Evolutionary conservation across 2,113 vertebrate genomes (phyloP).

Genomic region (Sinocyclocheilus anshuiensis): DNA sequence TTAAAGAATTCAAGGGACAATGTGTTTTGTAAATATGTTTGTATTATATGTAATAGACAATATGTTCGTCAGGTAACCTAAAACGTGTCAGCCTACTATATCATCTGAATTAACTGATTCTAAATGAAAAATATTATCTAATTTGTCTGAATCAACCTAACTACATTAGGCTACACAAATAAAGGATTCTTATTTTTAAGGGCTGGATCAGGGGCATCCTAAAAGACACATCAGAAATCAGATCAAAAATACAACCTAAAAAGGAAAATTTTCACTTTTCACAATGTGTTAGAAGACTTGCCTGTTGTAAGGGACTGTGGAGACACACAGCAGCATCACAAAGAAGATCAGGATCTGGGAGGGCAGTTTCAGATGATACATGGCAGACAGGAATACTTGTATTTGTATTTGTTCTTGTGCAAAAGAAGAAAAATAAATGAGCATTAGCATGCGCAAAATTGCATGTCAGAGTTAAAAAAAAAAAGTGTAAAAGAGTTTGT

Average conservation of each 20-base stretch:
- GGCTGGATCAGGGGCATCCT: background rate
- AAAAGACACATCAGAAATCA: background rate
- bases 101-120: background rate
- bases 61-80: background rate
- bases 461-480: no score
- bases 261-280: background rate
- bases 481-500: no score
- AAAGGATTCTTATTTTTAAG: background rate
- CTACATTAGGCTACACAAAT: background rate
- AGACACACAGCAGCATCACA: constrained; percentile 74
- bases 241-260: background rate
- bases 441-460: background rate
- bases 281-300: constrained; percentile 62
- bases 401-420: background rate
- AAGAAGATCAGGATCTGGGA: constrained; percentile 76
- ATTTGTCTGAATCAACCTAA: background rate
- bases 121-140: background rate
- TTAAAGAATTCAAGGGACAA: background rate
- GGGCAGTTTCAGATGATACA: constrained; percentile 79
- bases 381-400: constrained; percentile 62
- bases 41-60: no score
- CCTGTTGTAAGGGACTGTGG: constrained; percentile 80
- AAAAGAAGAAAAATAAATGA: background rate
- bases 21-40: no score
- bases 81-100: background rate